These are phyloP conservation scores for Metopolophium dirhodum DNA, from an alignment of 1,140 invertebrate species.

Conservation along the genomic window DNA sequence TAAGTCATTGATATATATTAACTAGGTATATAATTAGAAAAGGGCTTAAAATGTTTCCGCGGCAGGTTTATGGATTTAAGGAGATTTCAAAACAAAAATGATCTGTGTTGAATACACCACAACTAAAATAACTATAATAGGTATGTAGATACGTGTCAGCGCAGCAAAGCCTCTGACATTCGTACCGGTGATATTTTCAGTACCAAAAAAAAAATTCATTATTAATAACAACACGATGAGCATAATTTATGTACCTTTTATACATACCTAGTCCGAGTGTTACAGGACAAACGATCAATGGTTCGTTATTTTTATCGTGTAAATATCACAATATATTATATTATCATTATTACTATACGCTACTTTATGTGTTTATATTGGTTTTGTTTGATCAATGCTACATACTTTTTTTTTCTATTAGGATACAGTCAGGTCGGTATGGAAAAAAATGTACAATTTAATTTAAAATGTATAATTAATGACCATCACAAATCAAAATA, in stretches of 20 bases:
- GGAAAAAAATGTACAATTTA: too few species aligned
- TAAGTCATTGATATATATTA: too few species aligned
- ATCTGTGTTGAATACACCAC: not conserved
- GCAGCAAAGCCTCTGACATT: not conserved
- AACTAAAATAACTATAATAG: not conserved
- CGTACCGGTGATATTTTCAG: not conserved
- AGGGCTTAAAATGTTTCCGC: not conserved
- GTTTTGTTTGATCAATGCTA: not conserved
- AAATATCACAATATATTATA: too few species aligned
- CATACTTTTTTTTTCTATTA: not conserved
- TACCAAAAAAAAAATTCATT: not conserved
- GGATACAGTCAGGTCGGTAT: not conserved
- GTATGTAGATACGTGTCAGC: not conserved
- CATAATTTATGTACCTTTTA: not conserved
- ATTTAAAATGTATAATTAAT: not conserved
- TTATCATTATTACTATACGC: too few species aligned
- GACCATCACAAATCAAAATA: not conserved
- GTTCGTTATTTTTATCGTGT: not conserved
- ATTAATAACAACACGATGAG: not conserved
- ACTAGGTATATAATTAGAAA: not conserved
- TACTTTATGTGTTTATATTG: not conserved
- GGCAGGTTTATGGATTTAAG: not conserved
- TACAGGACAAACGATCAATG: not conserved
- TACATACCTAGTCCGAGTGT: not conserved
- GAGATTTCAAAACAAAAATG: not conserved